A percentile compares a stretch with the other conserved stretches of the same genome.
Conservation (phyloP, 2,113 vertebrate genomes). For the Echinops telfairi region DNA sequence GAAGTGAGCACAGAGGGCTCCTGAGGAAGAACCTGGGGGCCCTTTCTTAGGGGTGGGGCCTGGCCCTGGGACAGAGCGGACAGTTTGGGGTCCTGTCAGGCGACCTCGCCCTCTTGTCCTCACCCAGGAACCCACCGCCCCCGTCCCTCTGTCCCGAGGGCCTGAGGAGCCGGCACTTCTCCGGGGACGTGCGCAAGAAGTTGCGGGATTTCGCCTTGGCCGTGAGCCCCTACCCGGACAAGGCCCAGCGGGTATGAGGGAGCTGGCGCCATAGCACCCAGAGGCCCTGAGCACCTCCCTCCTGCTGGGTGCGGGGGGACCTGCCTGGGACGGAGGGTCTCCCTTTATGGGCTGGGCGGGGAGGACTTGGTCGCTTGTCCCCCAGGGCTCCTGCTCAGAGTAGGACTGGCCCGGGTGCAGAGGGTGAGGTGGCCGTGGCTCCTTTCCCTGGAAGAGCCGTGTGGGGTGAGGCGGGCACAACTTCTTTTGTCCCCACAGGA, state of each 20-base stretch:
- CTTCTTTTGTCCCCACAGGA: slow-evolving; percentile 76
- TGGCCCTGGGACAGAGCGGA: neutral
- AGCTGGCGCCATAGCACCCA: no score
- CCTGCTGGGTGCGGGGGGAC: no score
- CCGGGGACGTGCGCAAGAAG: slow-evolving; percentile 69
- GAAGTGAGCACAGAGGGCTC: neutral
- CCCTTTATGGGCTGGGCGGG: no score
- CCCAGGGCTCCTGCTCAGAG: no score
- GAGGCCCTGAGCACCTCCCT: no score
- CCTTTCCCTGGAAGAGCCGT: slow-evolving; percentile 21
- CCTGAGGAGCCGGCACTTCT: slow-evolving; percentile 79
- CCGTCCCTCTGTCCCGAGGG: slow-evolving; percentile 82
- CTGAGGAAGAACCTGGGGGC: neutral
- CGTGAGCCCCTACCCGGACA: slow-evolving; percentile 82
- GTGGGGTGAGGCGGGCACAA: slow-evolving; percentile 30
- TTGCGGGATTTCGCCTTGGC: slow-evolving; percentile 79
- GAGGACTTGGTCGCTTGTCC: no score
- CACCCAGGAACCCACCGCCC: slow-evolving; percentile 85
- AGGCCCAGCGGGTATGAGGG: slow-evolving; percentile 81
- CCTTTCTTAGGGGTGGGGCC: neutral
- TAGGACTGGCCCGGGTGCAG: no score
- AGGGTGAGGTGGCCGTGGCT: no score
- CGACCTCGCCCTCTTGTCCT: neutral
- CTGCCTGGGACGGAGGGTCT: no score
- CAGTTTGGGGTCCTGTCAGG: neutral